Conservation (phyloP, 2,113 vertebrate species). For the Megaleporinus macrocephalus region DNA sequence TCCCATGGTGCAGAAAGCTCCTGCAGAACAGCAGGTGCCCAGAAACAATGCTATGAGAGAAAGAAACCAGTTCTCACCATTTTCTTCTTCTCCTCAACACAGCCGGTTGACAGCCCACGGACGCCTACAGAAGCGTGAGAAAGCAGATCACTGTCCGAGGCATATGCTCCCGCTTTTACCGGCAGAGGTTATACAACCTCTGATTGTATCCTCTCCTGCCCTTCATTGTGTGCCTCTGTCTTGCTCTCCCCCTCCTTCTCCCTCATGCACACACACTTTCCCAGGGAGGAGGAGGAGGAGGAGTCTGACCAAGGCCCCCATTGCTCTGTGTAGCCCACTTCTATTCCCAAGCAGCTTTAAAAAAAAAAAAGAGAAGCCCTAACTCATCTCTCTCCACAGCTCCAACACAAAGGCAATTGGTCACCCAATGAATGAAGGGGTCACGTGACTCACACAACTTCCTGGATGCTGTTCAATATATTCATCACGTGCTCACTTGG, state of each 20-base stretch:
- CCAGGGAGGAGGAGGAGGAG: slow-evolving; percentile 51
- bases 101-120: slow-evolving; percentile 8
- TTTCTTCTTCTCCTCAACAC: slow-evolving; percentile 1
- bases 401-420: slow-evolving; percentile 65
- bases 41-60: not conserved
- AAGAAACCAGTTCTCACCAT: slow-evolving; percentile 41
- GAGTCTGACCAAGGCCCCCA: slow-evolving; percentile 33
- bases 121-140: not conserved
- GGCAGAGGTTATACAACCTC: slow-evolving; percentile 57
- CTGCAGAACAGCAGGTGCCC: slow-evolving; percentile 7
- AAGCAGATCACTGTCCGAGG: slow-evolving; percentile 10
- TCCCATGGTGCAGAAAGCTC: not conserved
- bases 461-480: slow-evolving; percentile 55
- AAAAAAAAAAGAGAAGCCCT: slow-evolving; percentile 3
- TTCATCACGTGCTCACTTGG: slow-evolving; percentile 19
- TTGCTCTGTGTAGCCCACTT: slow-evolving; percentile 14
- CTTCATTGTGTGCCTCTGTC: slow-evolving; percentile 58
- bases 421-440: slow-evolving; percentile 2
- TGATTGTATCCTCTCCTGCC: slow-evolving; percentile 62
- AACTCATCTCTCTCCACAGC: slow-evolving; percentile 52
- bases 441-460: slow-evolving; percentile 66
- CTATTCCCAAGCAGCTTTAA: slow-evolving; percentile 3
- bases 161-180: slow-evolving; percentile 50
- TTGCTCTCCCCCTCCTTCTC: slow-evolving; percentile 30
- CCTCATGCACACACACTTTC: slow-evolving; percentile 36